Base-by-base conservation (phyloP, 2,113 vertebrate species). In the Chloebia gouldiae region DNA sequence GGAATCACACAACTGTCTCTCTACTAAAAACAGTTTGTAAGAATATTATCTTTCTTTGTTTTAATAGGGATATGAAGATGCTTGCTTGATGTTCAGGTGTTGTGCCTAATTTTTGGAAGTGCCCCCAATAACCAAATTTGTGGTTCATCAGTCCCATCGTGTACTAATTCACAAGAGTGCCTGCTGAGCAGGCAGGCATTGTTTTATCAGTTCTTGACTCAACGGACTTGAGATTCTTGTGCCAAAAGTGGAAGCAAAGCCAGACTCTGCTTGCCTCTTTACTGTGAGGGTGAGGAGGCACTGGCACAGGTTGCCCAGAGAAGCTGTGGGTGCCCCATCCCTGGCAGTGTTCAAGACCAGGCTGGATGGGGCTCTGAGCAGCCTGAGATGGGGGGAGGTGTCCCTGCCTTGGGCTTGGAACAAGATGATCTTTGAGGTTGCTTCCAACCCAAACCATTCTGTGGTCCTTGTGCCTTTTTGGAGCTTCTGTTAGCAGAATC, bases 381-480 rank as follows among this genome's bases (percentile, higher is more conserved):
- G 0, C 25, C 30, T 54, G 63, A 5, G 9, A 4, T 23, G 6
- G 47, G 27, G 30, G 40, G 31, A 76, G 25, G 14, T 60, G 40
- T 59, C 37, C 14, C 31, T 50, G 9, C 51, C 21, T 44, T 50
- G 53, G 37, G 5, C 21, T 54, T 54, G 22, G 10, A 37, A 17
- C 1, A 1, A 54, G n/a, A 4, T 42, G 8, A 8, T 31, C 63
- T 42, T 61, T 19, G 5, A 16, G 21, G 3, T 31, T 0, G 0
- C 8, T 54, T 69, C 30, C 40, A 61, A 6, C 8, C n/a, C 47
- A 54, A 42, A 33, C 25, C 25, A 37, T 54, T 40, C 14, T 31
- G 0, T 1, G 2, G 16, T 33, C 70, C n/a, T 54, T 72, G 44
- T 68, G 33, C 63, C 53, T 86, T 20, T 61, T 76, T 31, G n/a